Evolutionary conservation across 2,113 vertebrate species (phyloP).

Genomic region (Halcyon malimbica): DNA sequence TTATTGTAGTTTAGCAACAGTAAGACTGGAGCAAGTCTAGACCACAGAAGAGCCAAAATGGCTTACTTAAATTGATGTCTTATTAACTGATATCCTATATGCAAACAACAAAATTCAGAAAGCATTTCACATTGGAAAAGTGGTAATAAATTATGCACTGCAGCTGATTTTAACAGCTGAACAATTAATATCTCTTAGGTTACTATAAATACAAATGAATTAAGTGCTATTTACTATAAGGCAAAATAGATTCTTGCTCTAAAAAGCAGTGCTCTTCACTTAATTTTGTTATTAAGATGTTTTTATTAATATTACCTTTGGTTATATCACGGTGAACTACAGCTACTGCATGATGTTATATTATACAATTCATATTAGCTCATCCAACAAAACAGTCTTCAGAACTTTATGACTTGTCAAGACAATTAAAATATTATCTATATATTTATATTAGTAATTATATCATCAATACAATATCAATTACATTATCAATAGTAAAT

Average conservation of each 20-base stretch:
- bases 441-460: background rate
- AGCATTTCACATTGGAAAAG: background rate
- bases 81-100: background rate
- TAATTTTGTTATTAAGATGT: background rate
- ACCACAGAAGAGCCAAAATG: background rate
- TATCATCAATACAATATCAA: no score
- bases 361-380: background rate
- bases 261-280: background rate
- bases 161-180: background rate
- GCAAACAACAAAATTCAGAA: background rate
- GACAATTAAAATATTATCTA: background rate
- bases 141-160: background rate
- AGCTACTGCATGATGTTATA: background rate
- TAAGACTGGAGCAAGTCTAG: background rate
- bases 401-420: background rate
- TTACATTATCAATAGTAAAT: background rate
- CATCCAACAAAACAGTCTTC: background rate
- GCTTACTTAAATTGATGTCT: background rate
- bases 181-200: background rate
- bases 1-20: background rate
- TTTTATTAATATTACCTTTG: background rate
- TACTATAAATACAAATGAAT: background rate
- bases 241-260: background rate
- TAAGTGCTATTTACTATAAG: background rate
- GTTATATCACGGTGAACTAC: background rate